Evolutionary conservation across 2,888 invertebrate species (phyloP).

Genomic region (Macrostomum cliftonense): DNA sequence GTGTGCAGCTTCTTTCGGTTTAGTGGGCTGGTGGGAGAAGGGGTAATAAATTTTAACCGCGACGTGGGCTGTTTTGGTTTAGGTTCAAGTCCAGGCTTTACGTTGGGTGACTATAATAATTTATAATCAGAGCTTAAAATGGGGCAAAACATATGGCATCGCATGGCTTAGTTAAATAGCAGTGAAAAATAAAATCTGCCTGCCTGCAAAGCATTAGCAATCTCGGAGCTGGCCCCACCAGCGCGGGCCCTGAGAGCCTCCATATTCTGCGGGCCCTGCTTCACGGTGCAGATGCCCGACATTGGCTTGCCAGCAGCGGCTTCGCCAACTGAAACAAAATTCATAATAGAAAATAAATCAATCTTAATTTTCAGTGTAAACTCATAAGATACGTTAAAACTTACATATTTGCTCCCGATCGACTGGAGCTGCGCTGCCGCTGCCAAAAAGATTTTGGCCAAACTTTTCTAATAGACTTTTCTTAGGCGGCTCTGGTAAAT

Average conservation of each 20-base stretch:
- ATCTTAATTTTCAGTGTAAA: too few relatives aligned
- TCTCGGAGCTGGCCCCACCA: conserved; percentile 16
- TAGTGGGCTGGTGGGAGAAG: too few relatives aligned
- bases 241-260: conserved; percentile 53
- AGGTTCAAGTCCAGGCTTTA: too few relatives aligned
- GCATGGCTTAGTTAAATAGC: neutral
- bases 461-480: conserved; percentile 59
- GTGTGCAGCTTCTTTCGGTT: too few relatives aligned
- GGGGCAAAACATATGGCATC: neutral
- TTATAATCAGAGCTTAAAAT: too few relatives aligned
- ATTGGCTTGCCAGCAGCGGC: conserved; percentile 56
- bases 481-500: conserved; percentile 95
- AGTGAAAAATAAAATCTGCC: neutral
- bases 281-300: conserved; percentile 60
- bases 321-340: conserved; percentile 69
- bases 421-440: conserved; percentile 41
- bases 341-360: neutral
- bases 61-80: too few relatives aligned
- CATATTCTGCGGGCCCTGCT: conserved; percentile 45
- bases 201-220: conserved; percentile 15
- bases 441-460: conserved; percentile 46
- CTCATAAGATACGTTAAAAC: conserved; percentile 28
- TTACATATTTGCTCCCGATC: conserved; percentile 83
- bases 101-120: too few relatives aligned
- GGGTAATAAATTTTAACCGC: too few relatives aligned